Base-by-base conservation (phyloP, 2,797 vertebrate genomes). In the Sebastes vulpes region DNA sequence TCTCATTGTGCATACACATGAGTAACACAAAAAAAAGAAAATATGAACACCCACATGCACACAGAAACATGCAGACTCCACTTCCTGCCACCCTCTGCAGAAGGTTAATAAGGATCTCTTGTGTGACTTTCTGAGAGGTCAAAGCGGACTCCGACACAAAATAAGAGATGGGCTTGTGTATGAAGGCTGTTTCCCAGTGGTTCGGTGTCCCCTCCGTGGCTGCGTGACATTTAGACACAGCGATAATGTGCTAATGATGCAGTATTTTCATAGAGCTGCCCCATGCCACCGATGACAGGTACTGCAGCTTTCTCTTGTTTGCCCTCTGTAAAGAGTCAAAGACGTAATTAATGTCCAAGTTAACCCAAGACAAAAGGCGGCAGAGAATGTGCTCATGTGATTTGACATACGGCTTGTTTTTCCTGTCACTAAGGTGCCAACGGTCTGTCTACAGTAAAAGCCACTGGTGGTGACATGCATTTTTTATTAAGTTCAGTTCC, bases 231-330 rank as follows among this genome's bases (percentile, higher is more conserved):
- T 95, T 94, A 86, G 83, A 92, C 91, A 91, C 72, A 90, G 85
- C 91, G 91, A 93, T 95, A 95, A 95, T 92, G 86, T 89, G 91
- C 90, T 96, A 96, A 96, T 94, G 93, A 95, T 94, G 93, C 89
- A 80, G 77, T 73, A 73, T 94, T 93, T 94, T 93, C 70, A 90
- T 63, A 83, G 77, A 88, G 81, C 74, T 80, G 84, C 70, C 87
- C 84, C 75, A 11, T 60, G 86, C 64, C 84, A 86, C 88, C 69
- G 68, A 60, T 23, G 68, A 76, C 83, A 91, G 89, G 86, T 90
- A 75, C 57, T 61, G 78, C 76, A 71, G 77, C 59, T 83, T 75
- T 74, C 75, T 90, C 70, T 61, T 70, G 46, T 77, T 80, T 79
- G 78, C 52, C 75, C 79, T 83, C 77, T 83, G 77, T 59, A 58